Base-by-base conservation (phyloP, 2,113 vertebrate genomes). In the Triplophysa tibetana region DNA sequence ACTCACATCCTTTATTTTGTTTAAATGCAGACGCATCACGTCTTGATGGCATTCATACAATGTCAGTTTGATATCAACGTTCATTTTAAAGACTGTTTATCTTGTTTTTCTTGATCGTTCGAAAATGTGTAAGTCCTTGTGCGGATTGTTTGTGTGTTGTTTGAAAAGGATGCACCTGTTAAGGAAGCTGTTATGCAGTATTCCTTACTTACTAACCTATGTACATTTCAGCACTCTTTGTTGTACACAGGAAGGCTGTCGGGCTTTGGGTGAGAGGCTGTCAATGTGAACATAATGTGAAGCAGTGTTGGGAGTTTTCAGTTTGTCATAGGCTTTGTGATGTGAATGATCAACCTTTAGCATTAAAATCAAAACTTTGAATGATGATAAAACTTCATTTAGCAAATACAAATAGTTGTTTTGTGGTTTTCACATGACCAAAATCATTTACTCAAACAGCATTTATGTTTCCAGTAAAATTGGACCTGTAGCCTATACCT, bases 161-260 rank as follows among this genome's bases (percentile, higher is more conserved):
- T 75, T 77, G 43, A 54, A 24, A 52, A 73, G 79, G 79, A 80
- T 75, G 70, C 79, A 80, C n/a, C 79, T 80, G 79, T 66, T 61
- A 43, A 48, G 79, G 70, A 80, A 80, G 79, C 45, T 65, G 17
- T 77, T 33, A 38, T 12, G 12, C 12, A 23, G 48, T 21, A 58
- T 58, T 58, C 54, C 54, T 58, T 21, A 52, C 16, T 17, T 52
- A 17, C 16, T 17, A 52, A 58, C 17, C 17, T 21, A 9, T 16
- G 19, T 33, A 33, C 17, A 33, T 65, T 75, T 75, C 21, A 75
- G 56, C 38, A 26, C 16, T 65, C 19, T 76, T 76, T 65, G 74
- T 65, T 43, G 52, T 76, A 33, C 50, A 23, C 74, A 77, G 74
- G 43, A 77, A 65, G 33, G 6, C 43, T 43, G 12, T 23, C 41